These are phyloP conservation scores for Rhinogobius similis DNA, from an alignment of 2,113 vertebrate genomes.

Conservation along the genomic window DNA sequence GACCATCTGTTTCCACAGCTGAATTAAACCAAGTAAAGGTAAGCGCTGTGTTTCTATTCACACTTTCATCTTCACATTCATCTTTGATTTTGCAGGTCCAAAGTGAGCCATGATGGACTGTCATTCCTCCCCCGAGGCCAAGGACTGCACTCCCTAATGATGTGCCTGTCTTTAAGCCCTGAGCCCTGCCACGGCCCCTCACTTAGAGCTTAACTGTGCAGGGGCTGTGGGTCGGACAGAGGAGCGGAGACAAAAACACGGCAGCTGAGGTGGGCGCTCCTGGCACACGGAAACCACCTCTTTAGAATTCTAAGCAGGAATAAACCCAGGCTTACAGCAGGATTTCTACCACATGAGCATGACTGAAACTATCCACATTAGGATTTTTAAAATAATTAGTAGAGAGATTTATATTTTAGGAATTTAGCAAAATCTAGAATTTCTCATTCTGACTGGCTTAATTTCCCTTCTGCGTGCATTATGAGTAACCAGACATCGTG, in stretches of 20 bases:
- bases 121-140: conserved; percentile 77
- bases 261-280: conserved; percentile 51
- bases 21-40: conserved; percentile 47
- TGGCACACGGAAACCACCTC: conserved; percentile 60
- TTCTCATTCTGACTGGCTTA: not conserved
- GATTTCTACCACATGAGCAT: conserved; percentile 9
- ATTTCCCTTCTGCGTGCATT: not conserved
- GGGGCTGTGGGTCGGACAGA: conserved; percentile 54
- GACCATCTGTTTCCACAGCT: conserved; percentile 7
- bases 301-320: conserved; percentile 39
- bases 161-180: conserved; percentile 74
- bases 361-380: conserved; percentile 15
- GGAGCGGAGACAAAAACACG: conserved; percentile 57
- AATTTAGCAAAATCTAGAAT: not conserved
- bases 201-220: conserved; percentile 76
- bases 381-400: not conserved
- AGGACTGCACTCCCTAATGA: conserved; percentile 76
- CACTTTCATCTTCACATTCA: conserved; percentile 56
- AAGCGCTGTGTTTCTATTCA: conserved; percentile 66
- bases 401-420: not conserved
- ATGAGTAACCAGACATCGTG: not conserved
- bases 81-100: conserved; percentile 79
- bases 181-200: conserved; percentile 74
- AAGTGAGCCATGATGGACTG: conserved; percentile 75
- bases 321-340: conserved; percentile 20